phyloP scores from a whole-genome alignment of 2,888 invertebrate species.

The Camptogramma bilineatum region DNA sequence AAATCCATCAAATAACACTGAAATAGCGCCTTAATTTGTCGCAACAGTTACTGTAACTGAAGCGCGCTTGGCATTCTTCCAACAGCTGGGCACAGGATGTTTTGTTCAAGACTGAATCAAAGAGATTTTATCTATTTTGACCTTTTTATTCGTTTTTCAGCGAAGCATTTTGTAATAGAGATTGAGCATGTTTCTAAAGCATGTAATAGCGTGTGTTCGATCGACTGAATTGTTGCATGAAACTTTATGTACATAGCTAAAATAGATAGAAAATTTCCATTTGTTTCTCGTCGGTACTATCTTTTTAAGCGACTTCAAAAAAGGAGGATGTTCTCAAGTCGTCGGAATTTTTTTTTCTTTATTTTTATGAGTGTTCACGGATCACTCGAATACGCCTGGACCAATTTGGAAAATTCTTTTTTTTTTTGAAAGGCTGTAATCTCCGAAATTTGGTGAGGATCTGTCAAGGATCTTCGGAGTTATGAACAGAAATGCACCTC shows the following conservation, averaged over 20 bases:
- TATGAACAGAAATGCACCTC: no score
- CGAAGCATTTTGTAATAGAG: not conserved
- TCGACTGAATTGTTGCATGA: not conserved
- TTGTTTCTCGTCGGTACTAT: not conserved
- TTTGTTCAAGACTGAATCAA: conserved; percentile 34
- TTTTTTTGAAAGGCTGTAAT: no score
- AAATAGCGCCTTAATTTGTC: conserved; percentile 26
- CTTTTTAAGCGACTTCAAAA: no score
- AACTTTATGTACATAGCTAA: not conserved
- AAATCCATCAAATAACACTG: not conserved
- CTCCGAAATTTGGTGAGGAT: no score
- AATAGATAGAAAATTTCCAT: not conserved
- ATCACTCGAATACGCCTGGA: no score
- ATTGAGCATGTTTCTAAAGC: not conserved
- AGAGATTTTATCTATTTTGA: conserved; percentile 13
- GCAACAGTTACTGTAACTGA: conserved; percentile 24
- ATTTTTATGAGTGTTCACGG: no score
- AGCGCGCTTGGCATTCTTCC: conserved; percentile 39
- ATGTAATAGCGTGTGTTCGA: no score
- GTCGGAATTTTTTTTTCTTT: no score
- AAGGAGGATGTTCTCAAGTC: no score
- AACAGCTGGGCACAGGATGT: conserved; percentile 50
- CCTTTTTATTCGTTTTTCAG: not conserved
- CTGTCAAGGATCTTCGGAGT: no score
- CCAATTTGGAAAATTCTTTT: no score